Percentiles rank a stretch among this genome's conserved stretches.
Evolutionary conservation across 2,113 vertebrate genomes (phyloP).

Genomic region (Alexandromys fortis): DNA sequence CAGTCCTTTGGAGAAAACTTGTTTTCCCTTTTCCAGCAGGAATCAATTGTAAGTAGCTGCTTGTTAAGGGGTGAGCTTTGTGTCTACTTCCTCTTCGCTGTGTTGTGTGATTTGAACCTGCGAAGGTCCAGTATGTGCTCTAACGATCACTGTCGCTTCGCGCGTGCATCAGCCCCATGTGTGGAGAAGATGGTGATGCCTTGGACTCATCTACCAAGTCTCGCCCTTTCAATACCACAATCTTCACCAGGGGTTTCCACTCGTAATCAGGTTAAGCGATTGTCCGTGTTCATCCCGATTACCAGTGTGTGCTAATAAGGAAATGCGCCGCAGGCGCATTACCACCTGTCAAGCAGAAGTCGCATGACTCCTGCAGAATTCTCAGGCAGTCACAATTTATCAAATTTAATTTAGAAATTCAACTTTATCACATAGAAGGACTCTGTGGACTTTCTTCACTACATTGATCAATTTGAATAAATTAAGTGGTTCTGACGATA

Average conservation of each 20-base stretch:
- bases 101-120: neutral
- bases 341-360: neutral
- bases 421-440: neutral
- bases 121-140: no score
- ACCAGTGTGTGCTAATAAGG: neutral
- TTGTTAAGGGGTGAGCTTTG: neutral
- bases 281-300: neutral
- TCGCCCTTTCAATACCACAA: neutral
- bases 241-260: neutral
- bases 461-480: neutral
- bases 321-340: neutral
- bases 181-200: neutral
- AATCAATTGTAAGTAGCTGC: no score
- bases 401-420: neutral
- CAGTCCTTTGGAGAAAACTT: neutral
- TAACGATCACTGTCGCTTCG: no score
- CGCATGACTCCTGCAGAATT: neutral
- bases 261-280: neutral
- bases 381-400: neutral
- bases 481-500: neutral
- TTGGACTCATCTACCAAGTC: neutral
- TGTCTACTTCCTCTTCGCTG: neutral
- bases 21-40: neutral
- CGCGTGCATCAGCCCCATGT: neutral
- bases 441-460: neutral